phyloP scores from a whole-genome alignment of 2,888 invertebrate genomes.

The Zaprionus obscuricornis region DNA sequence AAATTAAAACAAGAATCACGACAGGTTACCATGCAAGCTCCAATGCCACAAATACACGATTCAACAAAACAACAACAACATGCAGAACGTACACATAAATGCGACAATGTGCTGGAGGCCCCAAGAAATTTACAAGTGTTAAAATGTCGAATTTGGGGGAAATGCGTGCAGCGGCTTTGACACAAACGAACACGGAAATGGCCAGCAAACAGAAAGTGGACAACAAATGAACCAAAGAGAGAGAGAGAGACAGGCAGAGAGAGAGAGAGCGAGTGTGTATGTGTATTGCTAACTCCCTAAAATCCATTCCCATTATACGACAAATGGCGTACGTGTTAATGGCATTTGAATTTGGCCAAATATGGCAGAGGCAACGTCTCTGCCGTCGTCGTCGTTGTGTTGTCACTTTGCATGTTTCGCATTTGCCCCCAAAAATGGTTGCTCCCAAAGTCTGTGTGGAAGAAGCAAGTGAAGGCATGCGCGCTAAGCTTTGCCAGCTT shows the following conservation, averaged over 20 bases:
- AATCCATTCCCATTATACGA: conserved; percentile 41
- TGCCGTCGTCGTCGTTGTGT: conserved; percentile 21
- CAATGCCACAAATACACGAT: conserved; percentile 39
- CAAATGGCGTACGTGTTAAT: conserved; percentile 82
- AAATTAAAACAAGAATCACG: conserved; percentile 81
- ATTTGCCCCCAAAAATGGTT: conserved; percentile 37
- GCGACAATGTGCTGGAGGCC: conserved; percentile 51
- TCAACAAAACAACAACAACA: conserved; percentile 3
- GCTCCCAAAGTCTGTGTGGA: conserved; percentile 7
- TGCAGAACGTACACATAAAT: conserved; percentile 57
- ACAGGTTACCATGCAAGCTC: conserved; percentile 77
- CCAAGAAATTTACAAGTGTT: conserved; percentile 77
- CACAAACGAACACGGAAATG: conserved; percentile 70
- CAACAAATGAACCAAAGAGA: conserved; percentile 57
- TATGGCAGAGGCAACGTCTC: conserved; percentile 69
- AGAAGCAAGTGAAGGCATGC: conserved; percentile 69
- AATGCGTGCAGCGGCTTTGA: conserved; percentile 74
- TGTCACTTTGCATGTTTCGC: conserved; percentile 77
- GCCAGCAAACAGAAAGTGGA: conserved; percentile 48
- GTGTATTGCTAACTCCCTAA: background rate
- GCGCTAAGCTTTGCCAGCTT: conserved; percentile 37
- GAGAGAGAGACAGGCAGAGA: too few relatives aligned
- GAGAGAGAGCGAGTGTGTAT: too few relatives aligned
- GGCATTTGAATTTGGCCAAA: conserved; percentile 83
- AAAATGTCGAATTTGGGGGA: conserved; percentile 76